Percentiles rank a stretch among this genome's conserved stretches.
Evolutionary conservation across 2,113 vertebrate species (phyloP).

Genomic region (Nematolebias whitei): DNA sequence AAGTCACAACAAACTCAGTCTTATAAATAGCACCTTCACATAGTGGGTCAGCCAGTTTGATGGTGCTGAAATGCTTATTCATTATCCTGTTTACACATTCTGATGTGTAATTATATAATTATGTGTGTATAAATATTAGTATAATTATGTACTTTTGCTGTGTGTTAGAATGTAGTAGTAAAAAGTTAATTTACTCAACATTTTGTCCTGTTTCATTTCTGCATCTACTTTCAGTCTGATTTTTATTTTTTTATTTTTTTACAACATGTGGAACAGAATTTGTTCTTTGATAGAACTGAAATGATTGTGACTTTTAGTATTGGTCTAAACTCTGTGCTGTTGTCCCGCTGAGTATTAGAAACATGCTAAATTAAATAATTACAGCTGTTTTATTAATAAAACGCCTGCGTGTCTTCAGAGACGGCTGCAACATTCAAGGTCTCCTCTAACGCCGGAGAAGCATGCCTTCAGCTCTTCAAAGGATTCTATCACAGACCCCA

Average conservation of each 20-base stretch:
- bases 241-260: too few species aligned
- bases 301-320: not conserved
- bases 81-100: not conserved
- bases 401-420: slow-evolving; percentile 16
- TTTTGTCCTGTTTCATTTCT: not conserved
- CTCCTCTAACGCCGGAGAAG: slow-evolving; percentile 48
- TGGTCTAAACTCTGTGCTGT: not conserved
- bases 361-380: slow-evolving; percentile 5
- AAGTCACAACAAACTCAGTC: too few species aligned
- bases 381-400: not conserved
- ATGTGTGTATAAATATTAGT: not conserved
- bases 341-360: not conserved
- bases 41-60: too few species aligned
- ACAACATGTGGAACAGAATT: not conserved
- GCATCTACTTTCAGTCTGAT: not conserved
- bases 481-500: slow-evolving; percentile 62
- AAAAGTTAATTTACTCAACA: not conserved
- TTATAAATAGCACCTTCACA: too few species aligned
- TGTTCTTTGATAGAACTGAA: not conserved
- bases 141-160: not conserved
- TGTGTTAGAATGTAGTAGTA: not conserved
- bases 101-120: not conserved
- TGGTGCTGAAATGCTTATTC: too few species aligned
- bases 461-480: slow-evolving; percentile 63
- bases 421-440: slow-evolving; percentile 57